Percentiles rank a stretch among this genome's conserved stretches.
Conservation (phyloP, 2,888 invertebrate genomes). For the Tipula confusa region DNA sequence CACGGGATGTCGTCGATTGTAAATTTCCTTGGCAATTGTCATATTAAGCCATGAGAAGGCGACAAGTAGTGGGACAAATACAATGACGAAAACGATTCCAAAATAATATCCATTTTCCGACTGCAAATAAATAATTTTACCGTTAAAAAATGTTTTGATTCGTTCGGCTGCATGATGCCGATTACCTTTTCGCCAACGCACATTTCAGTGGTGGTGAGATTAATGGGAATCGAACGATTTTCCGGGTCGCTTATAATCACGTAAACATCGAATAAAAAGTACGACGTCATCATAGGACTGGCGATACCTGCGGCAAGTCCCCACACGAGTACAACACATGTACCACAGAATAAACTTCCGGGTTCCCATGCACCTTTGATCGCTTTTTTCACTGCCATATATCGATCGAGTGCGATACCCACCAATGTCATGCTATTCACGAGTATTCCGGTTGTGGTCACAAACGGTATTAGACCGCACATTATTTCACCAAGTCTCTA, state of each 20-base stretch:
- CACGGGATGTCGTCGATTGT: slow-evolving; percentile 50
- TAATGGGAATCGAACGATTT: slow-evolving; percentile 32
- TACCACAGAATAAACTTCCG: slow-evolving; percentile 42
- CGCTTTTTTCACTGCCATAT: slow-evolving; percentile 51
- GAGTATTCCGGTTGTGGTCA: slow-evolving; percentile 52
- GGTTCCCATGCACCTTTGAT: slow-evolving; percentile 52
- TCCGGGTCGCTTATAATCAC: slow-evolving; percentile 40
- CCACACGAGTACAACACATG: slow-evolving; percentile 47
- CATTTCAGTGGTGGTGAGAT: slow-evolving; percentile 39
- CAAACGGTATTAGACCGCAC: slow-evolving; percentile 53
- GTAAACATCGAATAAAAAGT: slow-evolving; percentile 41
- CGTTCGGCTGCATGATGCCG: too few relatives aligned
- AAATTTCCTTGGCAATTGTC: slow-evolving; percentile 53
- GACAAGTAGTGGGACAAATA: slow-evolving; percentile 51
- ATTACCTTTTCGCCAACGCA: slow-evolving; percentile 44
- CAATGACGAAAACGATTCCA: slow-evolving; percentile 44
- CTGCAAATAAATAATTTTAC: slow-evolving; percentile 36
- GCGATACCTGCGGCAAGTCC: slow-evolving; percentile 47
- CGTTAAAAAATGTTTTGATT: too few relatives aligned
- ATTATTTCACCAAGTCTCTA: slow-evolving; percentile 50
- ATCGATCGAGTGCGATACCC: slow-evolving; percentile 56
- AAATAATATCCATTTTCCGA: slow-evolving; percentile 41
- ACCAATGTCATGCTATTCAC: slow-evolving; percentile 54
- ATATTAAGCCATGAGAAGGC: slow-evolving; percentile 53
- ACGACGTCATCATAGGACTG: slow-evolving; percentile 49